These are phyloP conservation scores for Lerema accius DNA, from an alignment of 1,140 invertebrate genomes.

Conservation along the genomic window DNA sequence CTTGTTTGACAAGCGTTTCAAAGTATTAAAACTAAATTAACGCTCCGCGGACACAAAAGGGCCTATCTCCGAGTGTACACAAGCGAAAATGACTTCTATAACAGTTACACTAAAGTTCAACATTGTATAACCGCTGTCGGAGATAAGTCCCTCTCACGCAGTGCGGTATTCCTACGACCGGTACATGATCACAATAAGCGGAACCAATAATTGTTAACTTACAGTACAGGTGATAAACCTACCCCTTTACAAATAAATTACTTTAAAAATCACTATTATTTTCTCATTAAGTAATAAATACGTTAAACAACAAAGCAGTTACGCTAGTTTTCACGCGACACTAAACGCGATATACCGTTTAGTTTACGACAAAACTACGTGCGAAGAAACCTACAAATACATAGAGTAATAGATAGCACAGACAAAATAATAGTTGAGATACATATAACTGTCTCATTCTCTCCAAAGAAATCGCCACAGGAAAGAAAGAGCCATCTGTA, in stretches of 20 bases:
- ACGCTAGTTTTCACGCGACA: conserved; percentile 32
- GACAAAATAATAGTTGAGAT: not conserved
- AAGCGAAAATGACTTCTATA: conserved; percentile 14
- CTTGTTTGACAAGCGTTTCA: conserved; percentile 78
- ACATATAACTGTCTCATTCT: not conserved
- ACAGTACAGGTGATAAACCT: conserved; percentile 56
- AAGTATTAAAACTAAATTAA: conserved; percentile 54
- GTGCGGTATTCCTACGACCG: conserved; percentile 23
- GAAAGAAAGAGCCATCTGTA: not conserved
- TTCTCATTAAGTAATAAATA: conserved; percentile 73
- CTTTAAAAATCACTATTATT: conserved; percentile 69
- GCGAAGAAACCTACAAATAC: conserved; percentile 3
- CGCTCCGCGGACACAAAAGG: conserved; percentile 28
- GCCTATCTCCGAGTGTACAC: conserved; percentile 30
- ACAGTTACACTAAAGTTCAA: not conserved
- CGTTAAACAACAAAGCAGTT: conserved; percentile 63
- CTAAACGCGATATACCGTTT: conserved; percentile 7
- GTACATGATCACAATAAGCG: conserved; percentile 31
- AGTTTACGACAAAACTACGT: conserved; percentile 13
- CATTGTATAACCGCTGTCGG: not conserved
- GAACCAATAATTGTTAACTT: conserved; percentile 35
- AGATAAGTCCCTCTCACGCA: conserved; percentile 12
- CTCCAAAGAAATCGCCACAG: not conserved
- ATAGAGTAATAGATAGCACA: not conserved
- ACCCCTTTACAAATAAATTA: conserved; percentile 77